A percentile compares a stretch with the other conserved stretches of the same genome.
Conservation (phyloP, 1,140 invertebrate genomes). For the Fopius arisanus region DNA sequence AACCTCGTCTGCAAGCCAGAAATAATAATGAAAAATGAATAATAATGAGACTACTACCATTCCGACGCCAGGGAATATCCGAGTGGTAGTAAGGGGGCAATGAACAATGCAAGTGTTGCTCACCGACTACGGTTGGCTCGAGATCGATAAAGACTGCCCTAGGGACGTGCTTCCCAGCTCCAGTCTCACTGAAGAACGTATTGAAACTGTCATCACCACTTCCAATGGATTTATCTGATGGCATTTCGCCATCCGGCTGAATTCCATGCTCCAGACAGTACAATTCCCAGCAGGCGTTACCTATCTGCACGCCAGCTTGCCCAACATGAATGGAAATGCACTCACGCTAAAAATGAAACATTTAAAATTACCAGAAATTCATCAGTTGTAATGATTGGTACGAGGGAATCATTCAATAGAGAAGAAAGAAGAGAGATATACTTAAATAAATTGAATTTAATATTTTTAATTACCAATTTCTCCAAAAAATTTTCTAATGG, state of each 20-base stretch:
- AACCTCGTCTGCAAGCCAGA: conserved; percentile 71
- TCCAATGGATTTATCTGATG: conserved; percentile 70
- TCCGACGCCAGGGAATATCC: background rate
- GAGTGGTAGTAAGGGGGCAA: background rate
- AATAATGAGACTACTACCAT: background rate
- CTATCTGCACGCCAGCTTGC: conserved; percentile 90
- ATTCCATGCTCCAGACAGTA: conserved; percentile 91
- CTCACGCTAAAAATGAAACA: conserved; percentile 71
- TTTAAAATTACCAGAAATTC: background rate
- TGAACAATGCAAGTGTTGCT: conserved; percentile 43
- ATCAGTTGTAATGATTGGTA: too few species aligned
- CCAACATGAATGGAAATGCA: conserved; percentile 89
- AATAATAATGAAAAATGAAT: conserved; percentile 1
- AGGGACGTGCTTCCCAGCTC: conserved; percentile 87
- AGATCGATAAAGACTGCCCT: conserved; percentile 86
- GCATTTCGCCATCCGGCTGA: conserved; percentile 80
- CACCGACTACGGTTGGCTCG: conserved; percentile 87
- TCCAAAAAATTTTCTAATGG: background rate
- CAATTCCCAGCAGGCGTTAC: conserved; percentile 86
- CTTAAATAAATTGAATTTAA: too few species aligned
- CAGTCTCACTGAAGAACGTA: conserved; percentile 90
- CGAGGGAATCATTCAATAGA: too few species aligned
- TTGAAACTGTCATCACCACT: conserved; percentile 85
- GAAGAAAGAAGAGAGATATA: too few species aligned
- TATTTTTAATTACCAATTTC: background rate